phyloP scores from a whole-genome alignment of 2,888 invertebrate genomes.

The Creontiades dilutus region DNA sequence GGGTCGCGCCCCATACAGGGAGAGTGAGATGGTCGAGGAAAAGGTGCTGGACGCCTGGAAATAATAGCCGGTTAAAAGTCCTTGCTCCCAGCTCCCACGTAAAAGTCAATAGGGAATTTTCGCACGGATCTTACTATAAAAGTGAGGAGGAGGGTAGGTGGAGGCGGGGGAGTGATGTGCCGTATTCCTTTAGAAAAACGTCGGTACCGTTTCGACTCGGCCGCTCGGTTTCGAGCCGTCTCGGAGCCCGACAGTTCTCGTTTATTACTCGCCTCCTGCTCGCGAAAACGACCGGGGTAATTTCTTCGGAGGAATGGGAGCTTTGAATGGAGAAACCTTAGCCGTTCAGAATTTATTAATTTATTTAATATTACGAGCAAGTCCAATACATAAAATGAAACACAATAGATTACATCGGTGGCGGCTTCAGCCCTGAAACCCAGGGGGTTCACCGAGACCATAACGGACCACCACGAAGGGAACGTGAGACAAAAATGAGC shows the following conservation, averaged over 20 bases:
- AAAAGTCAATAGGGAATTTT: constrained; percentile 43
- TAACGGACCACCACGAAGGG: too few species aligned
- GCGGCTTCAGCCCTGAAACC: too few species aligned
- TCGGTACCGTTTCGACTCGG: constrained; percentile 52
- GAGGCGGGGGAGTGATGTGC: constrained; percentile 25
- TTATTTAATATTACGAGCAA: too few species aligned
- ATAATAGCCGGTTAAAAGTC: constrained; percentile 42
- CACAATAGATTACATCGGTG: too few species aligned
- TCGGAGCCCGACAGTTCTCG: not conserved
- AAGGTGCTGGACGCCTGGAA: not conserved
- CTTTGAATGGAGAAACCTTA: too few species aligned
- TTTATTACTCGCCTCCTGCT: constrained; percentile 17
- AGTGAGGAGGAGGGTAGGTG: not conserved
- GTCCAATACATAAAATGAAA: too few species aligned
- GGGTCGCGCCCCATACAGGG: not conserved
- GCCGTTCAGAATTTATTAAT: too few species aligned
- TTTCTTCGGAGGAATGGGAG: not conserved
- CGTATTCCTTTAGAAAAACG: constrained; percentile 62
- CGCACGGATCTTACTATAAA: constrained; percentile 56
- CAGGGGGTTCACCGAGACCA: too few species aligned
- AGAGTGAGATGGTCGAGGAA: not conserved
- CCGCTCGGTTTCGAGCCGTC: not conserved
- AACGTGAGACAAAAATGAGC: too few species aligned
- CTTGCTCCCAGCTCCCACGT: constrained; percentile 59
- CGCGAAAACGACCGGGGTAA: constrained; percentile 8